Base-by-base conservation (phyloP, 2,888 invertebrate species). In the Drosophila emarginata region DNA sequence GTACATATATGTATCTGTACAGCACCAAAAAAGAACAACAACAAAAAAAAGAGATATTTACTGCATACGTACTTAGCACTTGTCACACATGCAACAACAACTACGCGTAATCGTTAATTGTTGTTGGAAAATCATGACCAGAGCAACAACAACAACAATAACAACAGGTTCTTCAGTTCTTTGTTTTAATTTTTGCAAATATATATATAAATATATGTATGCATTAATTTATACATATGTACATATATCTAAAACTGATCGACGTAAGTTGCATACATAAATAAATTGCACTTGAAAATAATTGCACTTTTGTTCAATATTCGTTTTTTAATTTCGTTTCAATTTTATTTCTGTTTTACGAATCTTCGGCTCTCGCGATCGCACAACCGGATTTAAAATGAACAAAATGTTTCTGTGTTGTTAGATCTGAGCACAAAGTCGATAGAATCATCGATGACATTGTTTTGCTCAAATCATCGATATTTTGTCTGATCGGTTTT, bases 81-180 rank as follows among this genome's bases (percentile, higher is more conserved):
- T 56, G 36, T 36, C 54, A 56, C 36, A 36, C 18, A 32, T 36
- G 36, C 7, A 36, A 32, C 36, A n/a, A 32, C 12, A 32, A 36
- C 36, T 21, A n/a, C 18, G 36, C 54, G 36, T 21, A 45, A 7
- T 45, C 4, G 45, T 45, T 45, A 21, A 45, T 21, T 21, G 45
- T 45, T 45, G 45, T 18, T 56, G 54, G 36, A 56, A 56, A 56
- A 56, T 56, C 54, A 56, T 56, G 54, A 56, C 54, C 54, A 36
- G 12, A 56, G 21, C 54, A 7, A 26, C 32, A 11, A 32, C n/a
- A n/a, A n/a, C 14, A 54, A 36, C 36, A 23, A 36, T 12, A 36
- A 36, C 21, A 12, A 56, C 32, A 56, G 54, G 32, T 36, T 36
- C 2, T 4, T 56, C 36, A 36, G 36, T 56, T 36, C 54, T 56